Conservation (phyloP, 2,113 vertebrate species). For the Mirza zaza region DNA sequence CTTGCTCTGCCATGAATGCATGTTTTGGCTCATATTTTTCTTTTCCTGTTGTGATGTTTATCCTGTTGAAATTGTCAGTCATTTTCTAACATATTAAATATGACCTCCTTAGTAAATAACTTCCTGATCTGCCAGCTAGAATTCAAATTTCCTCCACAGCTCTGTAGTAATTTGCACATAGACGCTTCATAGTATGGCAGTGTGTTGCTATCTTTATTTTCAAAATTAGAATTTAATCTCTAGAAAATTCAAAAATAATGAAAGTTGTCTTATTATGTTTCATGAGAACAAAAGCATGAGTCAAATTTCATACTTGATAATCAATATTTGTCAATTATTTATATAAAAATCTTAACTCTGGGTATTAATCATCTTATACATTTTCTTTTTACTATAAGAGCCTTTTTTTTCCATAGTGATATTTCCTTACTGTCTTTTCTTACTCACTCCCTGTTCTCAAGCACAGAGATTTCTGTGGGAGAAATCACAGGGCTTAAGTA, state of each 20-base stretch:
- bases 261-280: background rate
- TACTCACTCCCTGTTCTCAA: background rate
- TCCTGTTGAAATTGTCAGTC: background rate
- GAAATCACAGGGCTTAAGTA: background rate
- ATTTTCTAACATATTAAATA: background rate
- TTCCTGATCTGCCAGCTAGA: background rate
- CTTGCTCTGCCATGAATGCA: background rate
- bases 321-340: background rate
- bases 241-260: background rate
- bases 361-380: background rate
- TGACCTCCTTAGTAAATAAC: background rate
- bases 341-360: background rate
- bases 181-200: background rate
- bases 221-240: background rate
- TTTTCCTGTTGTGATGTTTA: background rate
- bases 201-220: background rate
- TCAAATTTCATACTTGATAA: background rate
- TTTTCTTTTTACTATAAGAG: background rate
- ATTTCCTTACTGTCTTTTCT: background rate
- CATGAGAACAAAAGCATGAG: background rate
- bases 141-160: background rate
- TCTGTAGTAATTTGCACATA: background rate
- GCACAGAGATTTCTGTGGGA: background rate
- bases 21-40: background rate
- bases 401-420: background rate